Conservation (phyloP, 2,888 invertebrate genomes). For the Nysson spinosus region DNA sequence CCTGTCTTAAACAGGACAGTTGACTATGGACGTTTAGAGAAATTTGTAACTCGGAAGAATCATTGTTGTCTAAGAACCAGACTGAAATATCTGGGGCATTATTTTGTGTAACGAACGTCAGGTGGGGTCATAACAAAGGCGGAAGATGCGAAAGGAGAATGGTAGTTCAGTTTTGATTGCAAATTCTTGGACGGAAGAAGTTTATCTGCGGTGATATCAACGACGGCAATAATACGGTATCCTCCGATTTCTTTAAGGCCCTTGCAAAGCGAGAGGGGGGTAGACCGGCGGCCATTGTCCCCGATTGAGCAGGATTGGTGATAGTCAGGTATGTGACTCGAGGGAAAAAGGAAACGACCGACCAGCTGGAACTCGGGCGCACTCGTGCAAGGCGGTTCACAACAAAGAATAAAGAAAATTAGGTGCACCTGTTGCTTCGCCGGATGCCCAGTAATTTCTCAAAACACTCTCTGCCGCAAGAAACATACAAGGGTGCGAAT, state of each 20-base stretch:
- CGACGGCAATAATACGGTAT: slow-evolving; percentile 7
- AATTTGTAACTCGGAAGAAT: too few relatives aligned
- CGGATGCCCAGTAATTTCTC: slow-evolving; percentile 29
- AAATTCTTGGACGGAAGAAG: neutral
- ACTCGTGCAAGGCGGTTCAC: slow-evolving; percentile 53
- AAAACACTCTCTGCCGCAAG: slow-evolving; percentile 4
- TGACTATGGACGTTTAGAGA: too few relatives aligned
- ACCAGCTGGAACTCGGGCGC: slow-evolving; percentile 56
- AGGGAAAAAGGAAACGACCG: slow-evolving; percentile 55
- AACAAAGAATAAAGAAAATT: slow-evolving; percentile 55
- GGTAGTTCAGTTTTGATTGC: neutral
- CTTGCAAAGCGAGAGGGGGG: slow-evolving; percentile 28
- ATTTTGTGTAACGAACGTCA: too few relatives aligned
- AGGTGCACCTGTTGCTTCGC: slow-evolving; percentile 50
- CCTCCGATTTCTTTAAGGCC: slow-evolving; percentile 20
- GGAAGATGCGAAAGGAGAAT: neutral
- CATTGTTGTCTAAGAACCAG: too few relatives aligned
- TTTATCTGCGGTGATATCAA: neutral
- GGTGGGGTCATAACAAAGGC: too few relatives aligned
- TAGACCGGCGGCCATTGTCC: slow-evolving; percentile 53
- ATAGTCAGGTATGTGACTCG: slow-evolving; percentile 56
- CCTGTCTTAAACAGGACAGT: too few relatives aligned
- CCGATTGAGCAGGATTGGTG: slow-evolving; percentile 48
- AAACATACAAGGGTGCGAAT: neutral
- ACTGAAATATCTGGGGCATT: too few relatives aligned